Evolutionary conservation across 2,113 vertebrate genomes (phyloP), one percentile per base, ranked within the genome.

Genomic region (Tretioscincus oriximinensis): DNA sequence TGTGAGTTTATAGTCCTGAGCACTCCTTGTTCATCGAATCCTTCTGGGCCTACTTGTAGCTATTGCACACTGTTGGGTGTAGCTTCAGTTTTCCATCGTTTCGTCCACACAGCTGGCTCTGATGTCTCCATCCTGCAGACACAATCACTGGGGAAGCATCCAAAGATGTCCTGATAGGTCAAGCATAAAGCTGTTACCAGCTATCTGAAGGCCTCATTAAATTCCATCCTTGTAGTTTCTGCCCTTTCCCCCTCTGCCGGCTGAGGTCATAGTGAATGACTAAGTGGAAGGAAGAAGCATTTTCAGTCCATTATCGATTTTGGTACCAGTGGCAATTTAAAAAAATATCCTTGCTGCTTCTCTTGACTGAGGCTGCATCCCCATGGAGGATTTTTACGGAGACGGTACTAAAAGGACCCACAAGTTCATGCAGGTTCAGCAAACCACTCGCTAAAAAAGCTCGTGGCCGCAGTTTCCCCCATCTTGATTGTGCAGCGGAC

Each of bases 11-110:
- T 67, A 87, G 80, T 51, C 24, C 76, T 1, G 82, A 78, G 78
- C 45, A 2, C 45, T 89, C 87, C 88, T 90, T 85, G 81, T 85
- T 89, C 87, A 82, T 78, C 87, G 88, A 72, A 58, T 89, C 92
- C 90, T 93, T 88, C 85, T 87, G 91, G 92, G 78, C 85, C 78
- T 66, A 35, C 82, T 89, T 70, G 16, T 5, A 2, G 80, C 76
- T 41, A 35, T 74, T n/a, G 77, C 66, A 70, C 21, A 80, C 82
- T 83, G 84, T 47, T 0, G 79, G 89, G 89, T 0, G 73, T 69
- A 76, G 79, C 91, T 88, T 16, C 41, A 47, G 49, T 90, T 88
- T 88, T 92, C 89, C 85, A 67, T 89, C 85, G 82, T 21, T 78
- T 3, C 21, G 60, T 78, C 29, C 24, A 81, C 49, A 18, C 90